Evolutionary conservation across 2,113 vertebrate genomes (phyloP), one percentile per base, ranked within the genome.

Genomic region (Thalassoma bifasciatum): DNA sequence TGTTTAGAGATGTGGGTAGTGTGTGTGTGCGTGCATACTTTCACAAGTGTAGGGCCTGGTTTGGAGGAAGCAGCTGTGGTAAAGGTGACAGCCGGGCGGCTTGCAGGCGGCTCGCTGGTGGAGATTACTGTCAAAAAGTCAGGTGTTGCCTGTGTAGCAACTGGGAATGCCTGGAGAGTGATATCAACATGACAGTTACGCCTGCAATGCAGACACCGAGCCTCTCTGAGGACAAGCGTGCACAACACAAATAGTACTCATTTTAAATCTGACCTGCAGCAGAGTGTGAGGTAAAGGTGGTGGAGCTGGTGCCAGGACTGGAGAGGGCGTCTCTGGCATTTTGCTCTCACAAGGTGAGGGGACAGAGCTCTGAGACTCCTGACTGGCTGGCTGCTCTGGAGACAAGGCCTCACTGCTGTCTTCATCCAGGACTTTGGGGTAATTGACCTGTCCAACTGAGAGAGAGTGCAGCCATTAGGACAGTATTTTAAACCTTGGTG

Each of bases 391-490:
- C 65, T 98, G 97, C 86, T 99, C 98, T 0, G 98, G 98, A 72
- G 98, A 99, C 83, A 98, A 84, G 30, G 97, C 96, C 3, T 99
- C 98, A 5, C 95, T 93, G 85, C 98, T 99, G 92, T 99, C 98
- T 83, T 99, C 98, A 56, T 99, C 97, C 86, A 97, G 88, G 23
- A 96, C 96, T 63, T 96, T 96, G 47, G 95, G 94, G 72, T 95
- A 98, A 86, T 94, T 95, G 63, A 98, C 96, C 84, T 99, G 95
- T 54, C 95, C 96, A 78, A 86, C 85, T 84, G 23, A 34, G 16
- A 62, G 36, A 86, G 16, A 37, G 5, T 5, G 1, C 8, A 19
- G 13, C 17, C 7, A 1, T 30, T 30, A 30, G 30, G 30, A n/a
- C n/a, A n/a, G n/a, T n/a, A n/a, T n/a, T n/a, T n/a, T n/a, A n/a